Evolutionary conservation across 2,888 invertebrate genomes (phyloP), one percentile per base, ranked within the genome.

Genomic region (Heteromyza rotundicornis): DNA sequence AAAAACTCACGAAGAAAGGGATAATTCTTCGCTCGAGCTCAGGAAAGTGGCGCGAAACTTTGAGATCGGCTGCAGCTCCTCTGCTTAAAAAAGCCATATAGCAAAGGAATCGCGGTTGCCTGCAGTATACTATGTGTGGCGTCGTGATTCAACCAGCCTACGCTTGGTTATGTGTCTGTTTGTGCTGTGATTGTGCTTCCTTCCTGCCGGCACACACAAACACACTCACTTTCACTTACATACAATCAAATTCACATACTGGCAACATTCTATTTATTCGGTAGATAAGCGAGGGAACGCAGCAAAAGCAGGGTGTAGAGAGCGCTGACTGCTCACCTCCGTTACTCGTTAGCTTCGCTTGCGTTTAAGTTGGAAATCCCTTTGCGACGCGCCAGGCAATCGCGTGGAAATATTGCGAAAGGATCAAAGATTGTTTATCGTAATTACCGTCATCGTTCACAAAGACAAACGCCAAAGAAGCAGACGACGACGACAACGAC

Each of bases 361-460:
- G 47, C 17, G 10, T 47, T n/a, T 20, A 47, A 47, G 47, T 47
- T 3, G 54, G 24, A 51, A 47, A 52, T 47, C 20, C 47, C 47
- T 17, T 20, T 47, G 47, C 17, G 47, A 27, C 10, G 27, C 27
- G 27, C 27, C 10, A 7, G 49, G 62, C 58, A 62, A 62, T 62
- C 59, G 55, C 58, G 54, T 59, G 62, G 62, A 62, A 62, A 62
- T 59, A 54, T 58, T 62, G 19, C 59, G 32, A 54, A 51, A 44
- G 62, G 55, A 62, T 62, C 62, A 51, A 59, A 44, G 58, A 59
- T 59, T 59, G 59, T 40, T 59, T 62, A 59, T 59, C 55, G 59
- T 55, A 57, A 62, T 53, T 57, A 57, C 61, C 61, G 40, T 52
- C 53, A 44, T 57, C 51, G 47, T 20, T 47, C 20, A 47, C 47